Conservation (phyloP, 35 echinoderm and acorn worm species). For the Chiridota heheva region DNA sequence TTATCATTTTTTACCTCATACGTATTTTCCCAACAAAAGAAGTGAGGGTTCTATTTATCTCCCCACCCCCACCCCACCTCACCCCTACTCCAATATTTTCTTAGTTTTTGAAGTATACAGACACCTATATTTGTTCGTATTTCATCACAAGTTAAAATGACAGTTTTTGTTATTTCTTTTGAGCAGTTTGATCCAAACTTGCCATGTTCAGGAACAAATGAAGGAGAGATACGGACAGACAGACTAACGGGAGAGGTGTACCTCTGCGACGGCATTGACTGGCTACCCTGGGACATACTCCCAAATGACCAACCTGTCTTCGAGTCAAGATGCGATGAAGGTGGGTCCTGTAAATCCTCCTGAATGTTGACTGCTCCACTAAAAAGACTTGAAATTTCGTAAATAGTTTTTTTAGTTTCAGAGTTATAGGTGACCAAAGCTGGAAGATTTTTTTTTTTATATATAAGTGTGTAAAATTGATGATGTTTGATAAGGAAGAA, state of each 20-base stretch:
- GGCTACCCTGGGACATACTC: slow-evolving; percentile 10
- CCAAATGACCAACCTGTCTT: not conserved
- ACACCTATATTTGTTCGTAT: too few relatives aligned
- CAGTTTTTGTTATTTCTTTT: too few relatives aligned
- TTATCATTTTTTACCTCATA: too few relatives aligned
- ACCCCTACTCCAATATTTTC: too few relatives aligned
- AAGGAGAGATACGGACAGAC: slow-evolving; percentile 44
- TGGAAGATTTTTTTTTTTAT: not conserved
- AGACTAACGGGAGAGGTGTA: slow-evolving; percentile 11
- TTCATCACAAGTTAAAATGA: too few relatives aligned
- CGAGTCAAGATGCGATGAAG: slow-evolving; percentile 58
- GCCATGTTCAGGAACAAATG: slow-evolving; percentile 50
- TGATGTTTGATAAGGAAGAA: too few relatives aligned
- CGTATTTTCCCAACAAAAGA: too few relatives aligned
- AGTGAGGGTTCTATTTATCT: too few relatives aligned
- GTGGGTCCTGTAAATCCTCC: too few relatives aligned
- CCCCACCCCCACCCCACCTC: too few relatives aligned
- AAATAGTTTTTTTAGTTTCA: not conserved
- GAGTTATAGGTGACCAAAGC: not conserved
- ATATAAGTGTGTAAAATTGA: too few relatives aligned
- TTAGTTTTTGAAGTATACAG: too few relatives aligned
- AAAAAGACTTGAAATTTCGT: not conserved
- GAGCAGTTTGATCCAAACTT: not conserved
- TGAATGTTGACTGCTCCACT: not conserved
- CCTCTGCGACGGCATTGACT: slow-evolving; percentile 57